Base-by-base conservation (phyloP, 2,113 vertebrate genomes). In the Syngnathus scovelli region DNA sequence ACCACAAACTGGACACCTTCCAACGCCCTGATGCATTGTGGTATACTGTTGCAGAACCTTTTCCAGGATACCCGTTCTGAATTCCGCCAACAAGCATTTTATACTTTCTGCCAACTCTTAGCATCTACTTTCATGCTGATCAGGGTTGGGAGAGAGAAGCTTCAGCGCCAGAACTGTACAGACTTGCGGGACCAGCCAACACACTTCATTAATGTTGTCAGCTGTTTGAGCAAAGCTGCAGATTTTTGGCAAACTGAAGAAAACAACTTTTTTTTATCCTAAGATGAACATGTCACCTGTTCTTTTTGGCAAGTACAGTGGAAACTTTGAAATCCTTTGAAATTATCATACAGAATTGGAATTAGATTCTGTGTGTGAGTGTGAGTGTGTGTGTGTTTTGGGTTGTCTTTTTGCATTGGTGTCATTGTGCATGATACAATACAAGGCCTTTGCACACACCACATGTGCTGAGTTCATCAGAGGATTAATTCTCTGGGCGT, bases 71-170 rank as follows among this genome's bases (percentile, higher is more conserved):
- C 41, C 70, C 67, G 67, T 79, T 77, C 75, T 73, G 67, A 52
- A 64, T 61, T 66, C 69, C 66, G 52, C 56, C 71, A 63, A 75
- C 66, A 74, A 23, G 66, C 55, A 76, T 37, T 23, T 49, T 51
- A 33, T 46, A 7, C 23, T 16, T 70, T 59, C 71, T 75, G 68
- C 61, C 63, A 33, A 27, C 55, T 64, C 64, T 62, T 38, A 44
- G 4, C 43, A 5, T 69, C 55, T 70, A 43, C 69, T 70, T 67
- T 79, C 69, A 69, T 81, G 68, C 69, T 76, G 78, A 78, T 81
- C 75, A 76, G 75, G 1, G 10, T 55, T 5, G 36, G 61, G 69
- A 23, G 27, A 72, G 23, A 11, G 64, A 12, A 65, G 76, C 72
- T 59, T 64, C 61, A 72, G 55, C 58, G 43, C 33, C 59, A 36